Evolutionary conservation across 2,797 vertebrate genomes (phyloP), one percentile per base, ranked within the genome.

Genomic region (Phyllotis vaccarum): DNA sequence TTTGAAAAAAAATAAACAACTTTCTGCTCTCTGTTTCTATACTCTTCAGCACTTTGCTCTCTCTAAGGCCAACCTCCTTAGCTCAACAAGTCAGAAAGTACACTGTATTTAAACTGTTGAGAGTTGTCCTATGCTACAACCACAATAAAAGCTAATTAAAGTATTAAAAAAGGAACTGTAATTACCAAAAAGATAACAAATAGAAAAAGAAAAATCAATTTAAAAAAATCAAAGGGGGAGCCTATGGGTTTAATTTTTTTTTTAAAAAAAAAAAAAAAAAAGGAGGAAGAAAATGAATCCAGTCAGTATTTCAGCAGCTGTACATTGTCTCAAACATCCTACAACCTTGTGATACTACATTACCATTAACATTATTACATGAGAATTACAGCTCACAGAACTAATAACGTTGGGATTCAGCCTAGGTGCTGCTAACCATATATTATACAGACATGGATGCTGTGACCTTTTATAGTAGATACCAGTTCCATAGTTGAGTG

Each of bases 141-240:
- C 58, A 94, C 27, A 91, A 81, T 43, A 87, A 91, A 81, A 95
- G 37, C n/a, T 70, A 93, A 75, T 54, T 74, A 40, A 75, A 2
- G 27, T 29, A 78, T 89, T 37, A 76, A 76, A 86, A 27, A 85
- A 90, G 72, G 37, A 92, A 64, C 29, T 22, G 11, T 66, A 91
- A 75, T 91, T 88, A 64, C 27, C 5, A 72, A 85, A 95, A 22
- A 17, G 24, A 56, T 76, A 54, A 83, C 6, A 56, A 52, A 22
- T 91, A 81, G 37, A 58, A 80, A 96, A 79, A 62, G 31, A 72
- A 87, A 88, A 90, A 22, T 37, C 58, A 92, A 13, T 58, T 62
- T 29, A 22, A 34, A 22, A 34, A 66, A 75, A 17, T 40, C 52
- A 66, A 83, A 27, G 11, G 21, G 21, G 19, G 75, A 76, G 49